Base-by-base conservation (phyloP, 1,140 invertebrate genomes). In the Varroa destructor region DNA sequence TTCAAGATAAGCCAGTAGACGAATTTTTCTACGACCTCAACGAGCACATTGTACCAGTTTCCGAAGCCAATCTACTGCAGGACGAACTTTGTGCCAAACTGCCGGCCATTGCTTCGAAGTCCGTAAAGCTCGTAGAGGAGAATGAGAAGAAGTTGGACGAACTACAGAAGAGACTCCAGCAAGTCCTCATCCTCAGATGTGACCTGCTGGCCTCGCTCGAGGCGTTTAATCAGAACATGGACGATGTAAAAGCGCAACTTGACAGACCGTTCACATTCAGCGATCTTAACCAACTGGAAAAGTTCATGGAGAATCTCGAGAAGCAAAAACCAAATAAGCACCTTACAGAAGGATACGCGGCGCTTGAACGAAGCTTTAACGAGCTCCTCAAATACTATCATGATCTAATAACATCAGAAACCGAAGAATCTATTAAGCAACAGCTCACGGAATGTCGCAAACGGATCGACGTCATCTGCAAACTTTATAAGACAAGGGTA, bases 311-410 rank as follows among this genome's bases (percentile, higher is more conserved):
- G 10, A 40, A 40, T 67, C 37, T 67, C 40, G 61, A 67, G 46
- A 67, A 67, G 37, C 61, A 67, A 40, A 67, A 67, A 67, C 61
- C 61, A 40, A 67, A 67, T 46, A 67, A 67, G 61, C 61, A 67
- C 36, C 37, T 67, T 3, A 40, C 61, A 12, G 61, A 67, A 67
- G 46, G 14, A 1, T 67, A 67, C 37, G 12, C 37, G 12, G 37
- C 40, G 12, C 40, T 67, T 12, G 61, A 67, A 67, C 61, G 61
- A 40, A 46, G 40, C 10, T 67, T 67, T 46, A 67, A 14, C 61
- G 61, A 67, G 61, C 61, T 67, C 12, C 61, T 67, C 61, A 67
- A 67, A 37, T 67, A 67, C 61, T 67, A 67, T 8, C 61, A 67
- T 37, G 61, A 67, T 46, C 61, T 67, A 40, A 40, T 67, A 12